These are phyloP conservation scores for Ormia ochracea DNA, from an alignment of 2,888 invertebrate species.

Conservation along the genomic window DNA sequence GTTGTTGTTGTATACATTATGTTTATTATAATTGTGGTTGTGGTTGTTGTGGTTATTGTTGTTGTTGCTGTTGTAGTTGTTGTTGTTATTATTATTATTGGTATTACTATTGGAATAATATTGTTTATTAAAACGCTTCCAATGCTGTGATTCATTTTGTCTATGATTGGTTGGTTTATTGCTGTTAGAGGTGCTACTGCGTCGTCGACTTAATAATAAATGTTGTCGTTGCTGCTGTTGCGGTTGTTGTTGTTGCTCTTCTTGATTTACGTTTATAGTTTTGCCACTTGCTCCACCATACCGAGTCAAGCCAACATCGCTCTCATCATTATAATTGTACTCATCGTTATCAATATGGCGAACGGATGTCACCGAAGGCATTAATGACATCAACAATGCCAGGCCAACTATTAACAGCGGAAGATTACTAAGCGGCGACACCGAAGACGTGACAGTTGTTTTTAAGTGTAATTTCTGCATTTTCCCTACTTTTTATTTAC, in stretches of 20 bases:
- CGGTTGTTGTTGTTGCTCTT: conserved; percentile 21
- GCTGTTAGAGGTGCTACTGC: conserved; percentile 15
- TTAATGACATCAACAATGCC: conserved; percentile 46
- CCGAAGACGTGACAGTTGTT: background rate
- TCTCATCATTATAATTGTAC: conserved; percentile 56
- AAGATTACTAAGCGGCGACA: conserved; percentile 26
- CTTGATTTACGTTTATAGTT: conserved; percentile 17
- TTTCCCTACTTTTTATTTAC: conserved; percentile 24
- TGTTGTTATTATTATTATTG: conserved; percentile 44
- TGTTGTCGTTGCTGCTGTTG: conserved; percentile 35
- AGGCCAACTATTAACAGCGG: conserved; percentile 51
- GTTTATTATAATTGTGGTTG: conserved; percentile 45
- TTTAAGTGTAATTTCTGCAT: conserved; percentile 50
- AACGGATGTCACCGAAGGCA: conserved; percentile 59
- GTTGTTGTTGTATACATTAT: conserved; percentile 43
- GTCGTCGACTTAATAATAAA: conserved; percentile 43
- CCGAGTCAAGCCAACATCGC: conserved; percentile 19
- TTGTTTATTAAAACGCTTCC: conserved; percentile 58
- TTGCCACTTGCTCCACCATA: background rate
- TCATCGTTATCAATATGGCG: conserved; percentile 62
- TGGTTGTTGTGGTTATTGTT: conserved; percentile 52
- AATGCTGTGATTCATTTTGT: conserved; percentile 59
- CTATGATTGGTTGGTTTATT: conserved; percentile 34
- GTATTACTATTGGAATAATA: conserved; percentile 33
- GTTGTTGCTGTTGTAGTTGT: conserved; percentile 39